phyloP scores from a whole-genome alignment of 2,113 vertebrate genomes.

The Pteronura brasiliensis region DNA sequence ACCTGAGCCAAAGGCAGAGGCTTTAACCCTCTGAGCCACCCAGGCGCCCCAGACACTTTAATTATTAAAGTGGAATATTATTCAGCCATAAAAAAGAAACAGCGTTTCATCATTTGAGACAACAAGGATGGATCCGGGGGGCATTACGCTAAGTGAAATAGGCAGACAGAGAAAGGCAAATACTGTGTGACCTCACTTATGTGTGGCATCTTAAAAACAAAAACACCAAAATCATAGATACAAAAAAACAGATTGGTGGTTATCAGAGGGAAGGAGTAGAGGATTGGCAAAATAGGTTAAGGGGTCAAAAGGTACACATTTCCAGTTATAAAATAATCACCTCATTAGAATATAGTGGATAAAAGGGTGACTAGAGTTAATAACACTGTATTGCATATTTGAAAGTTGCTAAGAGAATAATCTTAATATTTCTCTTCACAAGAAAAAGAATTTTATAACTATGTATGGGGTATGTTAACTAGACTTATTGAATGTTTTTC shows the following conservation, averaged over 20 bases:
- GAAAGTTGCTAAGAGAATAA: background rate
- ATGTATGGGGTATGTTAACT: background rate
- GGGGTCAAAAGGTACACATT: background rate
- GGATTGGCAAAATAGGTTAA: background rate
- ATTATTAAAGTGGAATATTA: background rate
- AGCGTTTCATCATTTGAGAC: background rate
- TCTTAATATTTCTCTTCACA: background rate
- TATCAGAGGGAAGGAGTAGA: background rate
- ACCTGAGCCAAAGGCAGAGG: too few species aligned
- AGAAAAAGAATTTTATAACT: background rate
- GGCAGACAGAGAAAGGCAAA: background rate
- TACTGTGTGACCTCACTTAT: background rate
- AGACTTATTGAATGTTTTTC: background rate
- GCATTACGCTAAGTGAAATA: background rate
- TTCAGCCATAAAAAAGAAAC: background rate
- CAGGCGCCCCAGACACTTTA: too few species aligned
- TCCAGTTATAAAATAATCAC: background rate
- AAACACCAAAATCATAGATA: background rate
- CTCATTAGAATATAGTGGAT: background rate
- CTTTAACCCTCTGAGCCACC: too few species aligned
- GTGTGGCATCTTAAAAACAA: background rate
- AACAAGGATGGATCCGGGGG: background rate
- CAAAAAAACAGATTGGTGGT: background rate
- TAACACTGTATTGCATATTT: background rate
- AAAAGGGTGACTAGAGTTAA: background rate